Evolutionary conservation across 1,140 invertebrate species (phyloP), one percentile per base, ranked within the genome.

Genomic region (Macrobrachium nipponense): DNA sequence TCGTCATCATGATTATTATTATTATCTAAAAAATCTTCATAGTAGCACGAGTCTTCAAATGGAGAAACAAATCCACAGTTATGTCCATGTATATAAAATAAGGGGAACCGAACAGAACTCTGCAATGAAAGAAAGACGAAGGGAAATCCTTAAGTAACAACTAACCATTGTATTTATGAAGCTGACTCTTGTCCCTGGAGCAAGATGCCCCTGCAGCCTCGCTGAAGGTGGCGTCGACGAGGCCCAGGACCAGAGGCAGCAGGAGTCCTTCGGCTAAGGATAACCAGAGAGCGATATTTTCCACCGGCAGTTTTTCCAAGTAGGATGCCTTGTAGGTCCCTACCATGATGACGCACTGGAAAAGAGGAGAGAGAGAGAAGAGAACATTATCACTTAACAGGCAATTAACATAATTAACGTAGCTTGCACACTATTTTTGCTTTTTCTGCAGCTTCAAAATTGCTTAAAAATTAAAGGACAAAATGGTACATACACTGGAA

Each of bases 201-300:
- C 87, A 87, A 23, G 89, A 86, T 11, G 87, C 83, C n/a, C 78
- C 83, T 43, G 82, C 85, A 17, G 87, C 88, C 70, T 87, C 80
- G 84, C 84, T 82, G 87, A 93, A 93, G 90, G 92, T 92, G 86
- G 91, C 91, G 89, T 93, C 93, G 86, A 92, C 91, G 78, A 93
- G 89, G 0, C 92, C 91, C 15, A 93, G 89, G 43, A 92, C 91
- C 0, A 92, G 89, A 0, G 92, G 92, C 18, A 93, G 90, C 14
- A 93, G 89, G 3, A 91, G 91, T 17, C 92, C 92, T 81, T 93
- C 91, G 6, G 92, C 87, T 43, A 93, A 78, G 0, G 92, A 92
- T n/a, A 92, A 80, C 91, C 92, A 93, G 68, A 90, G 86, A 23
- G 86, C 90, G 5, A 91, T 89, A 60, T 90, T 91, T 7, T 90